phyloP scores from a whole-genome alignment of 2,797 vertebrate species.

The Neosalanx taihuensis region DNA sequence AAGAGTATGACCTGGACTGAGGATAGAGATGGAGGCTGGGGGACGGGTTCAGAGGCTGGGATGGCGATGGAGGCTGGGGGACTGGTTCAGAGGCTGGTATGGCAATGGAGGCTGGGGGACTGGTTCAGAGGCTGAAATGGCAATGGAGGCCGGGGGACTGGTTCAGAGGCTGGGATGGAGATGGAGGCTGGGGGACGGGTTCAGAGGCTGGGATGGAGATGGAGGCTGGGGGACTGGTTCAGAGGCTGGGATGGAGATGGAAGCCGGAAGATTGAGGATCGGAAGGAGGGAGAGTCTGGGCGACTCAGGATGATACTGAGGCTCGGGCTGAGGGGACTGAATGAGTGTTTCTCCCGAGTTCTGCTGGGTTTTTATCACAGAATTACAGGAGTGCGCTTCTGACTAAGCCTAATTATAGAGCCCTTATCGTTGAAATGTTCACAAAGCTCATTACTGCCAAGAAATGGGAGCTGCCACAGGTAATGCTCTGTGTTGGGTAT shows the following conservation, averaged over 20 bases:
- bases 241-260: background rate
- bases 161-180: background rate
- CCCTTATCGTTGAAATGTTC: conserved; percentile 72
- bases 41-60: no score
- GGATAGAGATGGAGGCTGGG: no score
- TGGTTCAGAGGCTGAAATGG: background rate
- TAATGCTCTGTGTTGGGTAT: conserved; percentile 71
- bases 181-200: background rate
- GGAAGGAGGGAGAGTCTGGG: no score
- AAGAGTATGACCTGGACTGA: background rate
- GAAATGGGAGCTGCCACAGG: conserved; percentile 70
- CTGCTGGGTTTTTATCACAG: conserved; percentile 74
- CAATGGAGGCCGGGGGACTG: background rate
- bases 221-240: no score
- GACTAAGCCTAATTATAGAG: conserved; percentile 80
- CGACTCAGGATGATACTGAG: background rate
- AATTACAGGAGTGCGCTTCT: conserved; percentile 77
- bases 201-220: no score
- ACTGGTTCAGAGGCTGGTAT: no score
- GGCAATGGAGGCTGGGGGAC: no score
- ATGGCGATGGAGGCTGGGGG: no score
- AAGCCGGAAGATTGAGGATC: background rate
- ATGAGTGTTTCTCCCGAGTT: conserved; percentile 35
- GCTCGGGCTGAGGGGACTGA: conserved; percentile 3
- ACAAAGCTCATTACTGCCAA: conserved; percentile 78